Base-by-base conservation (phyloP, 2,113 vertebrate species). In the Campylomormyrus numenius region DNA sequence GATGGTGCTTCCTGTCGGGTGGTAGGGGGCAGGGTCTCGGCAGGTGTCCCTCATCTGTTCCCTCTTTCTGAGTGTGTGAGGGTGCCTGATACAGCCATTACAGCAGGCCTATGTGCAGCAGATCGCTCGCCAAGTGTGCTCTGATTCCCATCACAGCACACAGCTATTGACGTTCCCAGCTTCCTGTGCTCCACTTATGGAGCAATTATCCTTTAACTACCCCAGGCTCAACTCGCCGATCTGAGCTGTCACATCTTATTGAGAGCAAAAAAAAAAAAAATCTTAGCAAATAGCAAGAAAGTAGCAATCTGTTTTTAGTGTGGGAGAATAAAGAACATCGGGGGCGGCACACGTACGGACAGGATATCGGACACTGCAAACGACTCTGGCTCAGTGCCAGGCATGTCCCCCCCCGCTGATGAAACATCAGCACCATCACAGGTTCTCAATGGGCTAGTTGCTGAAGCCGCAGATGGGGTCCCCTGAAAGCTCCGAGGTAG, bases 141-240 rank as follows among this genome's bases (percentile, higher is more conserved):
- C 80, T 85, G 83, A 85, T 85, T 85, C 83, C 83, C 42, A 48
- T 85, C 42, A 85, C 83, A 48, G 35, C 83, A 85, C 83, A 85
- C 83, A 46, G 83, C 83, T 85, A 85, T 53, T 53, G 49, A 52
- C 49, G 11, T 53, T 53, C 50, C 49, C 85, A 87, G 83, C 85
- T 87, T 87, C 85, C 85, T 87, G 31, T 87, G 85, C n/a, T 35
- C 85, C 85, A 87, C 85, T 87, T 87, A 87, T 87, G 27, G n/a
- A 53, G 49, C 85, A 52, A 87, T 87, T 87, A 87, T 53, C 49
- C 50, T 15, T 35, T 87, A 85, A 85, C 83, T 48, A 85, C 83
- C 83, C 83, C 39, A 2, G 19, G 45, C 83, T 46, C 39, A 46
- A n/a, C 83, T 85, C 19, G 24, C 42, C 83, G 83, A 85, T 85